phyloP scores from a whole-genome alignment of 2,113 vertebrate species.

The Hylia prasina region DNA sequence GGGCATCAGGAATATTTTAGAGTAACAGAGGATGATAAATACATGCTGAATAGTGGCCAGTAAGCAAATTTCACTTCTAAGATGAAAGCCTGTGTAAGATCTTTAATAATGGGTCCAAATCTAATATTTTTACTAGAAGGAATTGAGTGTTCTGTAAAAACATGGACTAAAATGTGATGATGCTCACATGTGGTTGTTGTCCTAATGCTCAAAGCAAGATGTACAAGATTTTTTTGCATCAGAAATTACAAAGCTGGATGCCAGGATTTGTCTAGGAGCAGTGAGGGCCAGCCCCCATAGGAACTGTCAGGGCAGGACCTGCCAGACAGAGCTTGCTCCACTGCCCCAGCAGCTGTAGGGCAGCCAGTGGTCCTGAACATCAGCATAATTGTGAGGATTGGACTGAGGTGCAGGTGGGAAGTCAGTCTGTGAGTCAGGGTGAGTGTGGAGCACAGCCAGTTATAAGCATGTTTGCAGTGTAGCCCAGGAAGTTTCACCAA shows the following conservation, averaged over 20 bases:
- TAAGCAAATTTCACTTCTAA: not conserved
- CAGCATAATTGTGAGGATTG: not conserved
- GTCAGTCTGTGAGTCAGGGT: not conserved
- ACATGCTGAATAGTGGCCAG: not conserved
- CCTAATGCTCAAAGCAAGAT: not conserved
- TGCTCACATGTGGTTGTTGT: not conserved
- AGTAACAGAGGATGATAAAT: not conserved
- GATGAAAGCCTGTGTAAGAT: not conserved
- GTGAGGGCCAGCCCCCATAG: fast-evolving
- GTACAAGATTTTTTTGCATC: not conserved
- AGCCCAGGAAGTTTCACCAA: not conserved
- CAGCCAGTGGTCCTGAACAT: not conserved
- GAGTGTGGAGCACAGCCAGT: not conserved
- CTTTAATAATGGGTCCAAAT: not conserved
- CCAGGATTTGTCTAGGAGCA: not conserved
- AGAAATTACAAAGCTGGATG: not conserved
- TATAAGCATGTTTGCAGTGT: not conserved
- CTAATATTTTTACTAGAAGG: not conserved
- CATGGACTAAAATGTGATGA: not conserved
- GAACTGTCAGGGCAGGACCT: not conserved
- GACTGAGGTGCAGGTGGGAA: not conserved
- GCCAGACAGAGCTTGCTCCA: not conserved
- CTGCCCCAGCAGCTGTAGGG: not conserved
- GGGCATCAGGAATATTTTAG: not conserved
- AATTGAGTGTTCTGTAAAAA: not conserved